Conservation (phyloP, 2,888 invertebrate species). For the Gandaritis pyraliata region DNA sequence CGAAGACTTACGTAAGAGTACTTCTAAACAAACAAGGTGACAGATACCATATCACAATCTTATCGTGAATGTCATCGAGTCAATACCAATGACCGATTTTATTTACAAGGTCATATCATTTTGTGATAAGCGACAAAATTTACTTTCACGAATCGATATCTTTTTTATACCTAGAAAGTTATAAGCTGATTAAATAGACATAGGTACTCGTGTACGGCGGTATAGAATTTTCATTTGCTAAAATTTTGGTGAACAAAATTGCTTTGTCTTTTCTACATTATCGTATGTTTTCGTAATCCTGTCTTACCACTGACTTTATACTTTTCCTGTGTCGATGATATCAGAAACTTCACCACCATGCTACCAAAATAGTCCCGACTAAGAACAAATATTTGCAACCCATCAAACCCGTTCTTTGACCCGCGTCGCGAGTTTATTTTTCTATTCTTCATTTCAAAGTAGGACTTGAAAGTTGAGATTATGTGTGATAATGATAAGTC, state of each 20-base stretch:
- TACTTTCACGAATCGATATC: constrained; percentile 29
- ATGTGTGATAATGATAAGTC: too few species aligned
- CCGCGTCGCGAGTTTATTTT: too few species aligned
- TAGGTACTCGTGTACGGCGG: background rate
- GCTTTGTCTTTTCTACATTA: background rate
- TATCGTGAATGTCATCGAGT: constrained; percentile 40
- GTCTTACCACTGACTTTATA: too few species aligned
- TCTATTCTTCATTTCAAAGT: too few species aligned
- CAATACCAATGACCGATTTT: constrained; percentile 42
- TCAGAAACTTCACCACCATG: too few species aligned
- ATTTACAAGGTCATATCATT: constrained; percentile 36
- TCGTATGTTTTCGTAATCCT: background rate
- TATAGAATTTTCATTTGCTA: background rate
- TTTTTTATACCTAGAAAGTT: background rate
- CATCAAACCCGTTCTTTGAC: too few species aligned
- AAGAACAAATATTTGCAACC: too few species aligned
- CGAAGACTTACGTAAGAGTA: constrained; percentile 2
- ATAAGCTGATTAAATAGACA: constrained; percentile 1
- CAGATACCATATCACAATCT: constrained; percentile 31
- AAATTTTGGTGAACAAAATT: background rate
- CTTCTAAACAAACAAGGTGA: constrained; percentile 17
- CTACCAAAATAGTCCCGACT: too few species aligned
- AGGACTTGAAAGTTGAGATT: too few species aligned
- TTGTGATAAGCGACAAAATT: constrained; percentile 29
- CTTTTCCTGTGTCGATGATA: too few species aligned